Evolutionary conservation across 2,888 invertebrate genomes (phyloP).

Genomic region (Exephanes ischioxanthus): DNA sequence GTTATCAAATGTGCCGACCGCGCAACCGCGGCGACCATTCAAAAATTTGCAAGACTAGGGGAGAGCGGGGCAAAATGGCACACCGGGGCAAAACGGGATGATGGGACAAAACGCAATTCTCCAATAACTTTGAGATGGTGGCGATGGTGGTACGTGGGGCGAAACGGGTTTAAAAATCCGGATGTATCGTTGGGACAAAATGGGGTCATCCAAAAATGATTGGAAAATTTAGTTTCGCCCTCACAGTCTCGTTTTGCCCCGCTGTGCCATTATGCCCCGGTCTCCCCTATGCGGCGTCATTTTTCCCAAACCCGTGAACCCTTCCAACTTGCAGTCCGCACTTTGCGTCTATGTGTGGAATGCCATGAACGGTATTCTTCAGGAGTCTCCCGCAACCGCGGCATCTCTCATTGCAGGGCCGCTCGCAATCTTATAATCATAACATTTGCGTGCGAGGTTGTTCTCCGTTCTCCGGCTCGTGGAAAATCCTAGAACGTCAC

Average conservation of each 20-base stretch:
- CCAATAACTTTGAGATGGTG: too few species aligned
- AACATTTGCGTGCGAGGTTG: constrained; percentile 53
- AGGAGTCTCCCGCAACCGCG: background rate
- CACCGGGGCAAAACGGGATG: too few species aligned
- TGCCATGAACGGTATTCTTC: background rate
- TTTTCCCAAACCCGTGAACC: constrained; percentile 24
- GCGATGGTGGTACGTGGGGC: too few species aligned
- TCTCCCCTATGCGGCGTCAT: constrained; percentile 8
- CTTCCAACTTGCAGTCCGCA: background rate
- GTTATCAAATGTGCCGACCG: constrained; percentile 12
- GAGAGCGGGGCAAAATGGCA: too few species aligned
- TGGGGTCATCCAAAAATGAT: too few species aligned
- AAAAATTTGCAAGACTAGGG: background rate
- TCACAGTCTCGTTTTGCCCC: too few species aligned
- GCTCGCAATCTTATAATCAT: constrained; percentile 15
- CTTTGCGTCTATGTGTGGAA: background rate
- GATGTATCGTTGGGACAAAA: too few species aligned
- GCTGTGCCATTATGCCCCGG: too few species aligned
- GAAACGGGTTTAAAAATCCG: too few species aligned
- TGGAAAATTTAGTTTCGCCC: too few species aligned
- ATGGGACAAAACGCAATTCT: too few species aligned
- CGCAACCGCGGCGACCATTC: background rate
- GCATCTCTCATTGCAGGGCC: constrained; percentile 7
- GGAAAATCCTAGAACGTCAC: constrained; percentile 29
- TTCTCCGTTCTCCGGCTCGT: constrained; percentile 28